Evolutionary conservation across 2,113 vertebrate species (phyloP), one percentile per base, ranked within the genome.

Genomic region (Onychostruthus taczanowskii): DNA sequence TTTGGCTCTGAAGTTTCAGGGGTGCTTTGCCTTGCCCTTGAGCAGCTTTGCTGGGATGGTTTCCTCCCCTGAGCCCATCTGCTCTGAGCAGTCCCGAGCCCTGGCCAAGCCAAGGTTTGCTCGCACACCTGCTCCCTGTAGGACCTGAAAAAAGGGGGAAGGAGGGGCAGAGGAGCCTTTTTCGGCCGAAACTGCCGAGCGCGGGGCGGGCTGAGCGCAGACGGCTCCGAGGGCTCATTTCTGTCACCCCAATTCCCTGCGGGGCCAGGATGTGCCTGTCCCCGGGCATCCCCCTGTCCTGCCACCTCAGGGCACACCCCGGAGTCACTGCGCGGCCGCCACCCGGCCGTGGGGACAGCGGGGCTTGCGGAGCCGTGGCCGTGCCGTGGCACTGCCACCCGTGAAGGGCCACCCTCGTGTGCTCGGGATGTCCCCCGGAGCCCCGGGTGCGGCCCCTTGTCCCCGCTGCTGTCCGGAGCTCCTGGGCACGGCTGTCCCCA

Each of bases 331-430:
- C 2, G 20, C n/a, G 24, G 3, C 2, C 7, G 24, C 15, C 8
- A 5, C 56, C 35, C 0, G 35, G 1, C 16, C 2, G 7, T 21
- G 52, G 66, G 1, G 10, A 11, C 30, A 1, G 2, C 0, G 11
- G 35, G 23, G 55, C 49, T 6, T 17, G 84, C 67, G 11, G 62
- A 24, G 27, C 82, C 8, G 1, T 0, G 5, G 8, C 61, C 13
- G 0, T 0, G 11, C 64, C 1, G 0, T 2, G 19, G 10, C 37
- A 4, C 1, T 11, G 35, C 58, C 35, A 37, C 58, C 12, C 24
- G 5, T 1, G n/a, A 28, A 6, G 66, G 46, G 14, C 35, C 28
- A 2, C 14, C 49, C 0, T 1, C 6, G 24, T 0, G 7, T 1
- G 55, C 55, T 31, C 31, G 31, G 55, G 55, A 31, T 56, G 55